Base-by-base conservation (phyloP, 2,888 invertebrate species). In the Heliconius charithonia region DNA sequence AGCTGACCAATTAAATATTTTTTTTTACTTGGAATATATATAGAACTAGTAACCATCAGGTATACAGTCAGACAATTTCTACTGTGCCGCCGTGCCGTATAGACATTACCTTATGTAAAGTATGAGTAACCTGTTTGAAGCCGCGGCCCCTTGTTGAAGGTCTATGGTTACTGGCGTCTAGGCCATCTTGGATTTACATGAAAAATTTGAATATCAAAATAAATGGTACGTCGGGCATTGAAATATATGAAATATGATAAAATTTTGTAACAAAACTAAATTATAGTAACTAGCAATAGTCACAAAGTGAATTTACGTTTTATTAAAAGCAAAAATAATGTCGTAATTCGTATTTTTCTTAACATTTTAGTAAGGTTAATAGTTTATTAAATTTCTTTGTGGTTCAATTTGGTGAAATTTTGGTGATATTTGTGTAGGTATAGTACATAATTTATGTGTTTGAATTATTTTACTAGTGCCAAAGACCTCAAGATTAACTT, bases 131-230 rank as follows among this genome's bases (percentile, higher is more conserved):
- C 59, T 72, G 72, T 72, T 72, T 72, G 56, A 72, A 72, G 72
- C 59, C 59, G 72, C 59, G 72, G 72, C 72, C 72, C 72, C 59
- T 29, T 16, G 72, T 72, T 37, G 72, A 72, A 72, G 72, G 72
- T 72, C 71, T 71, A 29, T 32, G 32, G 56, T 72, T 72, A 59
- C 59, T 59, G 59, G 32, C 72, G 59, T 72, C 72, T 72, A 72
- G 72, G 72, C 72, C 72, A 72, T 72, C 56, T 56, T 72, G n/a
- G 37, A 72, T 72, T 72, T 72, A 72, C 72, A 72, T 72, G 59
- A 72, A 72, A 72, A 59, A 72, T 72, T 72, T 59, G 37, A 66
- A 77, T 78, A 59, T 75, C 69, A 70, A 69, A 63, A 25, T 41
- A 69, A 69, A 69, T 41, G 67, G 37, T 69, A n/a, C 41, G 41